These are phyloP conservation scores for Uloborus plumipes DNA, from an alignment of 2,888 invertebrate species.

Conservation along the genomic window DNA sequence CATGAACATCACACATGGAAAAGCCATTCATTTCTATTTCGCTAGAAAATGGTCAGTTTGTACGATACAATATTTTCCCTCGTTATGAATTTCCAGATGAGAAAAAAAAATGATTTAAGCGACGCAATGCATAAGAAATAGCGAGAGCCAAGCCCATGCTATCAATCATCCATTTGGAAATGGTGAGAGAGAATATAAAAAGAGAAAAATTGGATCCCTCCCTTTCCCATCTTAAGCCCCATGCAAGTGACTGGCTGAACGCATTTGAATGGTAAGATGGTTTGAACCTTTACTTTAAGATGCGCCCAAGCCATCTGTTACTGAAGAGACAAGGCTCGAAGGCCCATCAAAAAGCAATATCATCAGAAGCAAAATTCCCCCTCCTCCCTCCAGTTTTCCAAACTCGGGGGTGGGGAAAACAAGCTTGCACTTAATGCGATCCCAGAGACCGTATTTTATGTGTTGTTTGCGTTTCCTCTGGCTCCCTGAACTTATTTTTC, in stretches of 20 bases:
- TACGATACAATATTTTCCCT: too few species aligned
- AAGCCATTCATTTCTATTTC: too few species aligned
- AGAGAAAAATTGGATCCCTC: background rate
- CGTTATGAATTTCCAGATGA: too few species aligned
- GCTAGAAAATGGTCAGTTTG: too few species aligned
- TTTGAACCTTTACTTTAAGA: conserved; percentile 35
- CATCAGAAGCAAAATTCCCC: conserved; percentile 26
- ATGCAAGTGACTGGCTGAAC: too few species aligned
- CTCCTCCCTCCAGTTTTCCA: background rate
- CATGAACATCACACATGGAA: too few species aligned
- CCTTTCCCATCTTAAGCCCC: background rate
- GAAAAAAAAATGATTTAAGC: too few species aligned
- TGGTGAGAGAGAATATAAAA: conserved; percentile 14
- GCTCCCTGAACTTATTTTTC: background rate
- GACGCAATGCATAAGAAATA: too few species aligned
- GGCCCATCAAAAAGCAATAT: conserved; percentile 57
- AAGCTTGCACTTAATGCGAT: conserved; percentile 18
- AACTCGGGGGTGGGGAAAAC: conserved; percentile 1
- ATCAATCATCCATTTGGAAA: conserved; percentile 46
- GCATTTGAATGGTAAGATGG: conserved; percentile 40
- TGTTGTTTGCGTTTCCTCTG: conserved; percentile 11
- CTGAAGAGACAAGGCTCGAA: conserved; percentile 27
- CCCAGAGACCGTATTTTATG: conserved; percentile 31
- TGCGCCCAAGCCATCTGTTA: conserved; percentile 34
- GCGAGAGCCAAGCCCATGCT: background rate